Percentiles rank a stretch among this genome's conserved stretches.
Conservation (phyloP, 2,888 invertebrate species). For the Scaptomyza polygonia region DNA sequence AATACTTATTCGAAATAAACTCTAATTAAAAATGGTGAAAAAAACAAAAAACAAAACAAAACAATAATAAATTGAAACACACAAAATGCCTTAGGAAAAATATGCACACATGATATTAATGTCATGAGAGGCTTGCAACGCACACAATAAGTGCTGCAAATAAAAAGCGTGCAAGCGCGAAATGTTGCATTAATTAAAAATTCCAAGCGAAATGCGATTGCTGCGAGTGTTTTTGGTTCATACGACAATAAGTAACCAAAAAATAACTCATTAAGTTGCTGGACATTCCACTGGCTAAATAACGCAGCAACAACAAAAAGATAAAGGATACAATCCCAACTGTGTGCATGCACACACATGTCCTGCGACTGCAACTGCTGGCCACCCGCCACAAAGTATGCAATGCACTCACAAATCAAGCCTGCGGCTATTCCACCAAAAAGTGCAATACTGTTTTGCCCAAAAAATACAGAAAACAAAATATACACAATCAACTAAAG, state of each 20-base stretch:
- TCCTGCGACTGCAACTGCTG: slow-evolving; percentile 31
- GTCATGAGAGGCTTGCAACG: no score
- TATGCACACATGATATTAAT: slow-evolving; percentile 51
- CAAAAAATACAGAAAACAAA: slow-evolving; percentile 22
- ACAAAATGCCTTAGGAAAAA: slow-evolving; percentile 33
- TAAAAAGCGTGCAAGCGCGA: slow-evolving; percentile 47
- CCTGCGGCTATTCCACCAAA: slow-evolving; percentile 74
- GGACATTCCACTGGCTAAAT: slow-evolving; percentile 78
- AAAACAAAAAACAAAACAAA: no score
- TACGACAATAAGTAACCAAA: slow-evolving; percentile 62
- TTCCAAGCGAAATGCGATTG: slow-evolving; percentile 70
- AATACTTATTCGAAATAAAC: slow-evolving; percentile 1
- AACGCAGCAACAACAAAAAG: slow-evolving; percentile 18
- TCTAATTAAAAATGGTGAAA: slow-evolving; percentile 53
- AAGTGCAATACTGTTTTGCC: slow-evolving; percentile 65
- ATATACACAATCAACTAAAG: slow-evolving; percentile 3
- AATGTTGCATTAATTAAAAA: slow-evolving; percentile 78
- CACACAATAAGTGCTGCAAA: slow-evolving; percentile 46
- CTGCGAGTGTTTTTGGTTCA: slow-evolving; percentile 27
- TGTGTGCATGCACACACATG: slow-evolving; percentile 27
- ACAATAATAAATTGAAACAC: slow-evolving; percentile 21
- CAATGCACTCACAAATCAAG: slow-evolving; percentile 83
- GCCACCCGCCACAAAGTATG: slow-evolving; percentile 75
- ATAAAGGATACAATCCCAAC: slow-evolving; percentile 10
- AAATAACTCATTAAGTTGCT: slow-evolving; percentile 82